A percentile compares a stretch with the other conserved stretches of the same genome.
Evolutionary conservation across 64 coral and sea anemone genomes (phyloP).

Genomic region (Dendrophyllia cribrosa): DNA sequence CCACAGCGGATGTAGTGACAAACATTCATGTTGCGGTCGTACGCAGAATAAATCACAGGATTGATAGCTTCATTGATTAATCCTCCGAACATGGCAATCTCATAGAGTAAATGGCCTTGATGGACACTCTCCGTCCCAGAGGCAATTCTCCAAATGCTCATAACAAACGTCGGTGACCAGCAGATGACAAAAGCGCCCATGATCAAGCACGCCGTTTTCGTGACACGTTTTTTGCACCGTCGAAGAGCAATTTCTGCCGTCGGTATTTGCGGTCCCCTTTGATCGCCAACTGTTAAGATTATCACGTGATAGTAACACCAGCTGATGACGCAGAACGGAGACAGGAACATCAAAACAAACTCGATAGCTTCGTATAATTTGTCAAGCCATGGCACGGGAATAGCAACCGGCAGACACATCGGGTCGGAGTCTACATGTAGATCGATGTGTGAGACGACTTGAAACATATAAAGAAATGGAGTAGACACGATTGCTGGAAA

Average conservation of each 20-base stretch:
- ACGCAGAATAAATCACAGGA: constrained; percentile 48
- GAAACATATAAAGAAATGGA: constrained; percentile 37
- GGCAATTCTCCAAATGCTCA: constrained; percentile 51
- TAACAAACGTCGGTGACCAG: constrained; percentile 62
- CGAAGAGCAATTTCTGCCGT: constrained; percentile 18
- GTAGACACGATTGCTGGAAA: constrained; percentile 23
- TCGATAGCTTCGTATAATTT: constrained; percentile 60
- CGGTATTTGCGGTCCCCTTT: not conserved
- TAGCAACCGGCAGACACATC: constrained; percentile 33
- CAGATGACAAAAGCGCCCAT: constrained; percentile 53
- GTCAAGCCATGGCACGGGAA: constrained; percentile 70
- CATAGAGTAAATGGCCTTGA: not conserved
- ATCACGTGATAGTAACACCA: constrained; percentile 73
- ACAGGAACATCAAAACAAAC: constrained; percentile 22
- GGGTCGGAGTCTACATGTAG: not conserved
- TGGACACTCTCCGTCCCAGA: constrained; percentile 47
- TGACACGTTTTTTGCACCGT: constrained; percentile 36
- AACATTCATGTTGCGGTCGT: constrained; percentile 18
- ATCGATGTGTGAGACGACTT: not conserved
- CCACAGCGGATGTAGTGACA: not conserved
- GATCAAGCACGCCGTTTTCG: constrained; percentile 41
- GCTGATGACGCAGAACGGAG: constrained; percentile 52
- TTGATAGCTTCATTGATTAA: constrained; percentile 68
- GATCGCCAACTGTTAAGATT: not conserved
- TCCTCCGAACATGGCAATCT: constrained; percentile 68